These are phyloP conservation scores for Bostrychus sinensis DNA, from an alignment of 2,113 vertebrate genomes.

Conservation along the genomic window DNA sequence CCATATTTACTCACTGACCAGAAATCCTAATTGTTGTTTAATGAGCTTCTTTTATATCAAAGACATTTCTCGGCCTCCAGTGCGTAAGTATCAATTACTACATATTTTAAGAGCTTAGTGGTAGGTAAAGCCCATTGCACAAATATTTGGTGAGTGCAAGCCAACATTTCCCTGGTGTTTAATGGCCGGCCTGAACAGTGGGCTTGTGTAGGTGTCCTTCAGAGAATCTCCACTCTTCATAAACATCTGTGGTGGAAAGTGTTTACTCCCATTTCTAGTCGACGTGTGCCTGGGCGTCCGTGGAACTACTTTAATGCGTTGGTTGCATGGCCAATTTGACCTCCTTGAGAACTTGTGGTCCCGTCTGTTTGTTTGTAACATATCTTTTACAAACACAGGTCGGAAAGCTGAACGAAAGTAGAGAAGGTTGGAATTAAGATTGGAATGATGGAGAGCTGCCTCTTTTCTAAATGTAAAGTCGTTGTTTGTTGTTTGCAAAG, in stretches of 20 bases:
- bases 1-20: conserved; percentile 11
- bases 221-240: conserved; percentile 55
- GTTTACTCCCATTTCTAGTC: conserved; percentile 69
- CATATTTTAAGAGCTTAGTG: conserved; percentile 70
- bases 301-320: conserved; percentile 60
- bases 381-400: conserved; percentile 65
- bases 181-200: conserved; percentile 60
- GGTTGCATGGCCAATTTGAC: conserved; percentile 77
- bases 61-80: conserved; percentile 25
- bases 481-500: conserved; percentile 6
- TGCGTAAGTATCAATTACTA: conserved; percentile 53
- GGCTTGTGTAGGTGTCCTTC: conserved; percentile 69
- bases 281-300: conserved; percentile 58
- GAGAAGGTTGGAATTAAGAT: conserved; percentile 15
- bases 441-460: conserved; percentile 11
- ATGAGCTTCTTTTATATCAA: conserved; percentile 23
- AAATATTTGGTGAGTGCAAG: conserved; percentile 74
- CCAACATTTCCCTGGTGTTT: conserved; percentile 69
- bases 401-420: conserved; percentile 47
- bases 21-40: conserved; percentile 37
- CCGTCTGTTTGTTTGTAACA: conserved; percentile 50
- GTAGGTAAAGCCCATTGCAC: conserved; percentile 67
- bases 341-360: conserved; percentile 66
- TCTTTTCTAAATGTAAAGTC: neutral
- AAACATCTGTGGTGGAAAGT: conserved; percentile 70